phyloP scores from a whole-genome alignment of 2,888 invertebrate genomes.

The Zhuqinia jingwanae region DNA sequence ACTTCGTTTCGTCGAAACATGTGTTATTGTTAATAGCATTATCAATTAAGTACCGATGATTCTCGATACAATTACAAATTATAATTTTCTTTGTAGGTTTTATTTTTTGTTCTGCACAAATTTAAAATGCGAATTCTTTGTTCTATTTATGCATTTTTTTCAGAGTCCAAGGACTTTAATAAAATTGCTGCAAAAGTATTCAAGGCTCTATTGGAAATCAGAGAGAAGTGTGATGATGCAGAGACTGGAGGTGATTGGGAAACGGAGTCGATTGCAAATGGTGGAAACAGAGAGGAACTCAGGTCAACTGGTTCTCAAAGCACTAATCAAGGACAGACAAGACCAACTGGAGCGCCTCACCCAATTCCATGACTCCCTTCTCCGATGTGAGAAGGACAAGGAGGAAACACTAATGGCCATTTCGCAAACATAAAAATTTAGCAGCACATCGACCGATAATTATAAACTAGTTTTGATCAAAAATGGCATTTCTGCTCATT shows the following conservation, averaged over 20 bases:
- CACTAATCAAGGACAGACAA: constrained; percentile 73
- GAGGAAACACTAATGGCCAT: constrained; percentile 75
- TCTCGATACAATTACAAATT: too few species aligned
- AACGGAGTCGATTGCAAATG: constrained; percentile 74
- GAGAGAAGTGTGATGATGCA: constrained; percentile 72
- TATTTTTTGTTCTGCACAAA: too few species aligned
- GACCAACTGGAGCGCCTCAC: constrained; percentile 76
- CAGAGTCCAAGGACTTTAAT: constrained; percentile 65
- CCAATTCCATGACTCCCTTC: constrained; percentile 75
- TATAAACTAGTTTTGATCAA: too few species aligned
- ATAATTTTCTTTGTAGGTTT: too few species aligned
- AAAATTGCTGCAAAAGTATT: constrained; percentile 72
- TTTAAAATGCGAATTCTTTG: too few species aligned
- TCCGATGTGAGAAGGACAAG: constrained; percentile 74
- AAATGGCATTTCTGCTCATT: too few species aligned
- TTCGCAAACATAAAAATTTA: constrained; percentile 53
- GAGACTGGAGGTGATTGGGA: constrained; percentile 77
- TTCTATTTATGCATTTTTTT: too few species aligned
- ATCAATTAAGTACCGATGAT: too few species aligned
- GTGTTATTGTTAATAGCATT: too few species aligned
- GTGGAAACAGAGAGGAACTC: constrained; percentile 74
- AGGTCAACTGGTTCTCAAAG: constrained; percentile 73
- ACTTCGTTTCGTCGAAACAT: too few species aligned
- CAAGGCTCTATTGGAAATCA: constrained; percentile 65
- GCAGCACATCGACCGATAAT: too few species aligned